Evolutionary conservation across 1,140 invertebrate species (phyloP), one percentile per base, ranked within the genome.

Genomic region (Drosophila prosaltans): DNA sequence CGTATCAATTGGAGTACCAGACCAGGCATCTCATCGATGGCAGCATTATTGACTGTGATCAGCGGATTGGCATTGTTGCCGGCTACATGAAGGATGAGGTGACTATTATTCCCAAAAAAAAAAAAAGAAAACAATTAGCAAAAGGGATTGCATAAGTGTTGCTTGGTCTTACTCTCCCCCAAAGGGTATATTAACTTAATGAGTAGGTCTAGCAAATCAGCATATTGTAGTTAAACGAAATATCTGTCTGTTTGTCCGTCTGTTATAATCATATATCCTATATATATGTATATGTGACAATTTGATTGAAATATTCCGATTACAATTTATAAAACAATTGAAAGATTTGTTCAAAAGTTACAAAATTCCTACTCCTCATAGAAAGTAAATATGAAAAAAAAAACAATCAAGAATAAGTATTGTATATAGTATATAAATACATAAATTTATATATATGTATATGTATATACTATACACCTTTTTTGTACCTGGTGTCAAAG

Each of bases 1-100:
- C 95, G 2, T 95, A 94, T 65, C 95, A 95, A 73, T 95, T 97
- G 92, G 97, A 97, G 90, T 98, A 98, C 86, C 94, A 96, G 8
- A 98, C 97, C 0, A 93, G 97, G 36, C 97, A 98, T 92, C 94
- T 96, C 41, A 94, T 97, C 40, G 96, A 97, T 91, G 97, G 97
- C 9, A 94, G 95, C 74, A 97, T 98, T 69, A 95, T 97, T 55
- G 96, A 95, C 81, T 96, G 95, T 78, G 97, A 98, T 93, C 96
- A 97, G 76, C 94, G 97, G 75, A 97, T 98, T 73, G 96, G 96
- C 1, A 93, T 96, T 8, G 95, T 97, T 9, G 96, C 97, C 28
- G 97, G 97, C 3, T 97, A 97, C 91, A 94, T 98, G 94, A 95
- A 95, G 5, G 95, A 96, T 69, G 97, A 98, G 93, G 96, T 98